Evolutionary conservation across 1,140 invertebrate genomes (phyloP).

Genomic region (Mercenaria mercenaria): DNA sequence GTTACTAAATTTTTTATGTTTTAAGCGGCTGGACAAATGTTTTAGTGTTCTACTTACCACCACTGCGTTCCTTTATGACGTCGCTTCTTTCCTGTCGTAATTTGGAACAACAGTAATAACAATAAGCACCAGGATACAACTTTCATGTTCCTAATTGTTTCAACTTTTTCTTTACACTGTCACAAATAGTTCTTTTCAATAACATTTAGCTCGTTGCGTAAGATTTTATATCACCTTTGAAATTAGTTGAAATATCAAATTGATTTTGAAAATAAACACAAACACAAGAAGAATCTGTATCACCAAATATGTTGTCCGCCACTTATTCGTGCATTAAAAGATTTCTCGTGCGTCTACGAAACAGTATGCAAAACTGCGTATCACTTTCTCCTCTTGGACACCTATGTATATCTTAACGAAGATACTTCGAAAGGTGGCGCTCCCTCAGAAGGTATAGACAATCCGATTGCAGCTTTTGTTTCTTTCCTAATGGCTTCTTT

Average conservation of each 20-base stretch:
- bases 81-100: constrained; percentile 48
- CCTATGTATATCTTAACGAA: neutral
- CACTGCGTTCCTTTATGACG: constrained; percentile 59
- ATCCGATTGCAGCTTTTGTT: neutral
- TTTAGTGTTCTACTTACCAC: constrained; percentile 28
- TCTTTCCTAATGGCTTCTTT: neutral
- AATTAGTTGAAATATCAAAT: neutral
- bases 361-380: neutral
- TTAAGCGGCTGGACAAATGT: neutral
- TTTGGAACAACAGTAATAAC: constrained; percentile 33
- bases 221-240: too few species aligned
- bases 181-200: neutral
- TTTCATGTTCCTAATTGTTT: constrained; percentile 44
- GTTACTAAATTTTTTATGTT: neutral
- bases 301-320: too few species aligned
- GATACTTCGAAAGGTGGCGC: neutral
- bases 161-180: neutral
- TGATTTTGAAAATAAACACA: neutral
- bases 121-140: constrained; percentile 36
- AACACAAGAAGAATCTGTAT: too few species aligned
- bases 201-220: constrained; percentile 36
- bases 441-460: neutral
- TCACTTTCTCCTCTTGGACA: neutral
- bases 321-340: too few species aligned
- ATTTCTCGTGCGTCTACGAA: too few species aligned